Evolutionary conservation across 2,797 vertebrate genomes (phyloP), one percentile per base, ranked within the genome.

Genomic region (Alectoris magna): DNA sequence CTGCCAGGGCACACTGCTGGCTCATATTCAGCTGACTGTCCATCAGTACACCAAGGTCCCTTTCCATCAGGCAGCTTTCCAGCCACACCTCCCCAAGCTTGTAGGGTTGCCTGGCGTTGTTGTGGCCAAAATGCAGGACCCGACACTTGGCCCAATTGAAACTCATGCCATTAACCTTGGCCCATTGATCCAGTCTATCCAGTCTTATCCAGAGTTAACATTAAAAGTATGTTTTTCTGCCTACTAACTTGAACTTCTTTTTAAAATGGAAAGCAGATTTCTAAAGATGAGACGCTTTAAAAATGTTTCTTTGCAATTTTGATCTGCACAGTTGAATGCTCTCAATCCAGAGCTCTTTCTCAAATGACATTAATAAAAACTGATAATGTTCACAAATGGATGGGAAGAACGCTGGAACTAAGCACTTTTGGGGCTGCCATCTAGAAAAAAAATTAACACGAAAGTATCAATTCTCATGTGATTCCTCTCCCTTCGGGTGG

Each of bases 281-380:
- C 71, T 86, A 58, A 90, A 87, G 78, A 55, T 48, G 11, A 73
- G n/a, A 34, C 26, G 23, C 9, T 62, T 72, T 60, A 0, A 49
- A 67, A 86, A 70, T 6, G 67, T 81, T 85, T 73, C 11, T 36
- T 13, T 70, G 79, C 48, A 71, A 19, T 74, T 94, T 93, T 83
- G 90, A 91, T 58, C 53, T 75, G 21, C 31, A 53, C 26, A 75
- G 29, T 11, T 79, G 59, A 87, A 58, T 59, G 75, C 39, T 74
- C 48, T 67, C 87, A 87, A 91, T 78, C 16, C 53, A 72, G 73
- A 83, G 22, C 13, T 92, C 69, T 69, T 85, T 83, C 83, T 39
- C 18, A 60, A 67, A 91, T 23, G n/a, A 34, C 29, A 43, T 59
- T 72, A 72, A 84, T 79, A 74, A 88, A 92, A 91, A 16, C 24